Conservation (phyloP, 2,888 invertebrate species). For the Troides aeacus region DNA sequence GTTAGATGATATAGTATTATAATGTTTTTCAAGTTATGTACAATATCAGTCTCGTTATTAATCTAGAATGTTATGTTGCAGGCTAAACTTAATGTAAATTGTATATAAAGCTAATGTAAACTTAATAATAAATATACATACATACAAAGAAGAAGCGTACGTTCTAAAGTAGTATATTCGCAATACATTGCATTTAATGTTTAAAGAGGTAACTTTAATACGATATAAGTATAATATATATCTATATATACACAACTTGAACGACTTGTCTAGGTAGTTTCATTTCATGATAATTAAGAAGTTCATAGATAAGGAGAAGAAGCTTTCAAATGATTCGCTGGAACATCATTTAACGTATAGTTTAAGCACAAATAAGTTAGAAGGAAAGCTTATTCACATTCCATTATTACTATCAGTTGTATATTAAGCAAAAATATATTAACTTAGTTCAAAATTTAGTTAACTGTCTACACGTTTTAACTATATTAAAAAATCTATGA, state of each 20-base stretch:
- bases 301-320: not conserved
- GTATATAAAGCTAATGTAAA: slow-evolving; percentile 13
- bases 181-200: not conserved
- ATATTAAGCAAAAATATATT: not conserved
- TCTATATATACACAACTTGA: not conserved
- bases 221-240: no score
- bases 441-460: no score
- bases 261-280: not conserved
- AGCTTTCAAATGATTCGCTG: not conserved
- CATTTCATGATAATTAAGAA: not conserved
- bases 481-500: no score
- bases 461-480: no score
- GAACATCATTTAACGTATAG: not conserved
- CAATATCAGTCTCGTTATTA: no score
- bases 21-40: no score
- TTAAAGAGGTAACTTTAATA: not conserved
- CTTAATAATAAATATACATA: slow-evolving; percentile 42
- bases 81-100: not conserved
- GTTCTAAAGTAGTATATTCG: slow-evolving; percentile 68
- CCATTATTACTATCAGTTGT: not conserved
- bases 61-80: not conserved
- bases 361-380: not conserved
- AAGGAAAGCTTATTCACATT: not conserved
- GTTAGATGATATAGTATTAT: no score
- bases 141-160: slow-evolving; percentile 61